Percentiles rank a stretch among this genome's conserved stretches.
These are phyloP conservation scores for Dromius quadrimaculatus DNA, from an alignment of 2,888 invertebrate genomes.

Conservation along the genomic window DNA sequence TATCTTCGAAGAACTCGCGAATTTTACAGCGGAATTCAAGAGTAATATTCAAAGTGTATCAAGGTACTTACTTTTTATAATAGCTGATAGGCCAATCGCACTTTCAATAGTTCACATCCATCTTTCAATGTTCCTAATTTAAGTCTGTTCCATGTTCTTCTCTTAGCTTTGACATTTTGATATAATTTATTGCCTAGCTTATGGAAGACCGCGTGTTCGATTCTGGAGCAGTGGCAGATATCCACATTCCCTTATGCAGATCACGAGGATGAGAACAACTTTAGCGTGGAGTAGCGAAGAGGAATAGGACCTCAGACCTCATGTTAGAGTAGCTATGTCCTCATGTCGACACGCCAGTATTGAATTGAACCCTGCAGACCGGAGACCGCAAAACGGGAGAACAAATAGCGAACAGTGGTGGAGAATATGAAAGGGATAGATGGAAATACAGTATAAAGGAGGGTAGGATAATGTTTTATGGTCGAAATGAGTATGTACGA, in stretches of 20 bases:
- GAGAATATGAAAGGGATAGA: not conserved
- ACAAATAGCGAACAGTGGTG: conserved; percentile 2
- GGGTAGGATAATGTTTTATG: not conserved
- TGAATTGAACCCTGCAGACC: conserved; percentile 55
- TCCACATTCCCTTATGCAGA: conserved; percentile 62
- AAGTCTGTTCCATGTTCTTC: no score
- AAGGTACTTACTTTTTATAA: no score
- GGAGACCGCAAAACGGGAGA: not conserved
- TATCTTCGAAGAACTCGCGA: not conserved
- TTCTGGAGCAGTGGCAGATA: conserved; percentile 57
- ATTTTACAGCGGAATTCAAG: no score
- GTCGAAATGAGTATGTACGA: no score
- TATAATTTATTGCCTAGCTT: conserved; percentile 58
- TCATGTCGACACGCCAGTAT: conserved; percentile 58
- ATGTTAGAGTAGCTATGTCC: no score
- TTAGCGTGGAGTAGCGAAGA: no score
- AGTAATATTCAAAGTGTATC: no score
- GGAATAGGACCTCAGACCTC: conserved; percentile 16
- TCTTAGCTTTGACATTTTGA: conserved; percentile 57
- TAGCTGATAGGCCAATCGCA: no score
- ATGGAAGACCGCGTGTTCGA: conserved; percentile 57
- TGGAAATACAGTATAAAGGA: not conserved
- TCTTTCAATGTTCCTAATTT: no score
- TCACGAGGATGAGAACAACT: conserved; percentile 57
- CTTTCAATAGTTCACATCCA: no score